Percentiles rank a stretch among this genome's conserved stretches.
Conservation (phyloP, 2,113 vertebrate genomes). For the Lepus americanus region DNA sequence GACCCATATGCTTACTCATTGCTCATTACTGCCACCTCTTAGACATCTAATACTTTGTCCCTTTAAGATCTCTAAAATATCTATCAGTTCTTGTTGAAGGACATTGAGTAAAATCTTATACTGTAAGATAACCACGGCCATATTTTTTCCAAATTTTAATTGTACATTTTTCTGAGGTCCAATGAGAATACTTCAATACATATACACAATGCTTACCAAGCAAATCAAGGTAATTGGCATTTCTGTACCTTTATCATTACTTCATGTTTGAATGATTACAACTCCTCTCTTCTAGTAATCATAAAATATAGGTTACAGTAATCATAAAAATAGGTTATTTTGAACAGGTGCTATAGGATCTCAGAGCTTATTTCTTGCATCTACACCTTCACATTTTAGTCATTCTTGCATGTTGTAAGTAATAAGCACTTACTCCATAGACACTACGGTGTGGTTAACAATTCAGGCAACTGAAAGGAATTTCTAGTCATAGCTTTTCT, state of each 20-base stretch:
- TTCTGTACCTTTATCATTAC: too few species aligned
- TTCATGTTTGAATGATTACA: too few species aligned
- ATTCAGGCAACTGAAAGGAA: not conserved
- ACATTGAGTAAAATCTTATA: not conserved
- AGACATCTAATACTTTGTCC: not conserved
- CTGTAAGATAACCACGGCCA: not conserved
- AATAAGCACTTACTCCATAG: not conserved
- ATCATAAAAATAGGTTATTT: too few species aligned
- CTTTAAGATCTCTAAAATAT: not conserved
- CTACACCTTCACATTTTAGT: not conserved
- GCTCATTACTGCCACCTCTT: conserved; percentile 83
- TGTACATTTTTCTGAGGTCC: too few species aligned
- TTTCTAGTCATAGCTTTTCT: not conserved
- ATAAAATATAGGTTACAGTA: too few species aligned
- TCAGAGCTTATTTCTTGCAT: too few species aligned
- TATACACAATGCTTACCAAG: too few species aligned
- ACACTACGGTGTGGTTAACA: not conserved
- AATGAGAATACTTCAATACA: too few species aligned
- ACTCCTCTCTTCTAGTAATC: too few species aligned
- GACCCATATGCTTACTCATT: conserved; percentile 7
- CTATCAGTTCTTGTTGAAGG: not conserved
- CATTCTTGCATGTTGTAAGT: not conserved
- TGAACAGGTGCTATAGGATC: too few species aligned
- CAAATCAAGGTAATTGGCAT: too few species aligned
- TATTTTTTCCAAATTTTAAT: too few species aligned